Base-by-base conservation (phyloP, 2,888 invertebrate genomes). In the Sarcophaga subvicina region DNA sequence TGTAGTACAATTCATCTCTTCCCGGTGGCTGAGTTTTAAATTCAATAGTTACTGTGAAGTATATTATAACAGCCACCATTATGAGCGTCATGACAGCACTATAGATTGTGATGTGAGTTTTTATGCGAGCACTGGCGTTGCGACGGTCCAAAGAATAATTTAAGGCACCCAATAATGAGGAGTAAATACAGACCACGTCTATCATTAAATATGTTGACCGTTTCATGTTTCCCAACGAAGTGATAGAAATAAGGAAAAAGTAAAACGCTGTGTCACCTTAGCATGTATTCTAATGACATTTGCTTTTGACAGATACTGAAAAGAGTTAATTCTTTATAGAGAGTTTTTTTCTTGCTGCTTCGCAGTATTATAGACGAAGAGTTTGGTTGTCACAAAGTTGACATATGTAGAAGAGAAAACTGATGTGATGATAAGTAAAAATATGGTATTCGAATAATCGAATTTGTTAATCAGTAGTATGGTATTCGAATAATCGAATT, bases 121-220 rank as follows among this genome's bases (percentile, higher is more conserved):
- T 70, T 20, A 22, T 22, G 11, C 45, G 1, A 10, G 71, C 77
- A 25, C 27, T 64, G 8, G 47, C 22, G 14, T 6, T 77, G 20
- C 60, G 59, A 27, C 14, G 63, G 25, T 71, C 5, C 22, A 66
- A 82, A 25, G 17, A 71, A 22, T 71, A 82, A 22, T 69, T 64
- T n/a, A 82, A n/a, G 17, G 77, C 12, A 10, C 76, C 76, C 64
- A 82, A 82, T 14, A 82, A 17, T 71, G 60, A 66, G 8, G 82
- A 54, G 22, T 64, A 66, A 62, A 47, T 22, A 49, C 59, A 77
- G 4, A 77, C n/a, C 5, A 20, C 20, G 45, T 8, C 4, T 17
- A 82, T 27, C 78, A 83, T 78, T 8, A 22, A 67, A 54, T 66
- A 54, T 62, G 83, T 79, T 73, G 66, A 72, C 45, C 69, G 83